A percentile compares a stretch with the other conserved stretches of the same genome.
Evolutionary conservation across 2,888 invertebrate species (phyloP).

Genomic region (Dorcus parallelipipedus): DNA sequence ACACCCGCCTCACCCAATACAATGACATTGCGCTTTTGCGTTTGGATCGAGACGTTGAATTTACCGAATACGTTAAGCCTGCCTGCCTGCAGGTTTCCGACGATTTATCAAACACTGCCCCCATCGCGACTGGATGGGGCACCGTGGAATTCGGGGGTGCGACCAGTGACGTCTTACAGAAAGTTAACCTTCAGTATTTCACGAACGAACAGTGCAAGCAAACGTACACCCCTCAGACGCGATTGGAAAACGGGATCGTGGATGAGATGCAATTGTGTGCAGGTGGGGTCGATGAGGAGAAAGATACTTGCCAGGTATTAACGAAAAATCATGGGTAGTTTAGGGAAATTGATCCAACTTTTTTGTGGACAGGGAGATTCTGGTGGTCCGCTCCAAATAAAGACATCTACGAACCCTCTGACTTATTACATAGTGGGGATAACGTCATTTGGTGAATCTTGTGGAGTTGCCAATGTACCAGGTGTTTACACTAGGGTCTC

Average conservation of each 20-base stretch:
- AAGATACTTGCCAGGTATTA: slow-evolving; percentile 17
- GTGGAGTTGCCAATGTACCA: slow-evolving; percentile 40
- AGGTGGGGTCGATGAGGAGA: not conserved
- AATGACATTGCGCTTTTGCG: slow-evolving; percentile 51
- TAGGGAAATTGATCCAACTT: slow-evolving; percentile 24
- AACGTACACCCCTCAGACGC: slow-evolving; percentile 9
- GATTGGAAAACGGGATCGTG: slow-evolving; percentile 9
- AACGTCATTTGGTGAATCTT: slow-evolving; percentile 46
- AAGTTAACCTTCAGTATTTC: slow-evolving; percentile 24
- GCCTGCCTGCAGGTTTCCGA: slow-evolving; percentile 42
- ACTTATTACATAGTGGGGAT: slow-evolving; percentile 48
- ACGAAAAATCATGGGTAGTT: not conserved
- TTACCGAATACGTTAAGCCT: slow-evolving; percentile 44
- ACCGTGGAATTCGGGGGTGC: slow-evolving; percentile 17
- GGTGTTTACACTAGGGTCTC: slow-evolving; percentile 49
- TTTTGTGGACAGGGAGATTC: slow-evolving; percentile 54
- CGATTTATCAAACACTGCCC: slow-evolving; percentile 1
- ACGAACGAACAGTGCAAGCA: slow-evolving; percentile 18
- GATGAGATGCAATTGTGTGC: slow-evolving; percentile 14
- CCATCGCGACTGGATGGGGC: slow-evolving; percentile 32
- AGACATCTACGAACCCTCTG: slow-evolving; percentile 38
- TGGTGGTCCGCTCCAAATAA: slow-evolving; percentile 56
- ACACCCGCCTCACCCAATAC: slow-evolving; percentile 42
- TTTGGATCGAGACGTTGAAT: slow-evolving; percentile 38
- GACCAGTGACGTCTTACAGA: slow-evolving; percentile 21